Percentiles rank a stretch among this genome's conserved stretches.
Conservation (phyloP, 35 echinoderm and acorn worm species). For the Chiridota heheva region DNA sequence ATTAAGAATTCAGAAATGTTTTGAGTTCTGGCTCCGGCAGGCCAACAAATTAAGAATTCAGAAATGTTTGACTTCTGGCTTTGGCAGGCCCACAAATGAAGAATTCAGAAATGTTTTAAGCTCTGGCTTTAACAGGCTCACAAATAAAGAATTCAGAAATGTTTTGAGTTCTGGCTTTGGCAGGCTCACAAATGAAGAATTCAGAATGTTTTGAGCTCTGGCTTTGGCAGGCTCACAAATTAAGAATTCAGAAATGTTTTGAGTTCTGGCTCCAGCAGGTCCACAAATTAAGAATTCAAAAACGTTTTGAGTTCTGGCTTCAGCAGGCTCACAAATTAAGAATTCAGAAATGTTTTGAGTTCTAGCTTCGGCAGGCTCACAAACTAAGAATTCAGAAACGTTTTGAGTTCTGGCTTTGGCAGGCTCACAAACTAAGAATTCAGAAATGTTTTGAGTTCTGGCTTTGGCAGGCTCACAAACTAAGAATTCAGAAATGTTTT, state of each 20-base stretch:
- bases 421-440: too few relatives aligned
- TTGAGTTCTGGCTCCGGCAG: too few relatives aligned
- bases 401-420: slow-evolving; percentile 11
- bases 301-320: slow-evolving; percentile 1
- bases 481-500: not conserved
- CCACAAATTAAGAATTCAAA: not conserved
- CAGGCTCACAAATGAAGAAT: too few relatives aligned
- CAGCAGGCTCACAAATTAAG: not conserved
- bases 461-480: slow-evolving; percentile 15
- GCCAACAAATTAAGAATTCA: too few relatives aligned
- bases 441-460: slow-evolving; percentile 9
- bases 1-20: too few relatives aligned
- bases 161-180: too few relatives aligned
- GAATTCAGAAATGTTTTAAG: too few relatives aligned
- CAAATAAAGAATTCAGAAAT: too few relatives aligned
- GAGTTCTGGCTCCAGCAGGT: too few relatives aligned
- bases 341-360: not conserved
- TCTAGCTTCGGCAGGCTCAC: not conserved
- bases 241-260: not conserved
- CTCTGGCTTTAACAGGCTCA: too few relatives aligned
- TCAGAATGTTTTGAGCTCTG: slow-evolving; percentile 15
- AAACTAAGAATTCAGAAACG: not conserved
- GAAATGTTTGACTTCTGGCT: too few relatives aligned
- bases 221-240: slow-evolving; percentile 16
- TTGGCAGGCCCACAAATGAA: too few relatives aligned